Conservation (phyloP, 2,113 vertebrate species). For the Psammodynastes pulverulentus region DNA sequence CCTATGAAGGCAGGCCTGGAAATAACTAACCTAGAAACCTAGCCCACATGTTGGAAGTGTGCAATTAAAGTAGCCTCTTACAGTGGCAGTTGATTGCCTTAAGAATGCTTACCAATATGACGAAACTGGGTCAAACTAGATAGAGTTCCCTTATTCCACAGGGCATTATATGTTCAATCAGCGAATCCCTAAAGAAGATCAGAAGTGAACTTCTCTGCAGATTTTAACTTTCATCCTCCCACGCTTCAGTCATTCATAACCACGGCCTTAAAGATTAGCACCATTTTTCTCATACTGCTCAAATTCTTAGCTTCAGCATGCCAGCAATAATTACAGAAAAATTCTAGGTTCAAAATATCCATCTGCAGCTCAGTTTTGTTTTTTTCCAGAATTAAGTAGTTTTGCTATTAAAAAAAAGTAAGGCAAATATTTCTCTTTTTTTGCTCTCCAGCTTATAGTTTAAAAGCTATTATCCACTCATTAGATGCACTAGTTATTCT, state of each 20-base stretch:
- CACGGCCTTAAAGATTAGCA: background rate
- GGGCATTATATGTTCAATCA: background rate
- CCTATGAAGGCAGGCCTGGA: background rate
- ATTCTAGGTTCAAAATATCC: background rate
- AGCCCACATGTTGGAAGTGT: background rate
- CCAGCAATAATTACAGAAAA: background rate
- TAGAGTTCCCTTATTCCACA: background rate
- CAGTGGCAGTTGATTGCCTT: background rate
- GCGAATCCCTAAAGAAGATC: background rate
- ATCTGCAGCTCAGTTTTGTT: background rate
- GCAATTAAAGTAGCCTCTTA: background rate
- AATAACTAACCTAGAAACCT: background rate
- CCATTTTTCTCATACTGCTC: background rate
- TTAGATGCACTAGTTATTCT: background rate
- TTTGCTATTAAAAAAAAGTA: background rate
- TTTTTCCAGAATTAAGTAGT: background rate
- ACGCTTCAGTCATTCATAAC: background rate
- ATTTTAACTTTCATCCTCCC: background rate
- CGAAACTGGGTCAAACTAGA: background rate
- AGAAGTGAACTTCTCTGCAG: background rate
- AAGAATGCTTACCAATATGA: background rate
- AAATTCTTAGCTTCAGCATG: background rate
- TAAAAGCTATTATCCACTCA: background rate
- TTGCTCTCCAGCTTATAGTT: background rate
- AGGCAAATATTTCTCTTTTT: slow-evolving; percentile 16